Evolutionary conservation across 2,888 invertebrate species (phyloP).

Genomic region (Ferrisia virgata): DNA sequence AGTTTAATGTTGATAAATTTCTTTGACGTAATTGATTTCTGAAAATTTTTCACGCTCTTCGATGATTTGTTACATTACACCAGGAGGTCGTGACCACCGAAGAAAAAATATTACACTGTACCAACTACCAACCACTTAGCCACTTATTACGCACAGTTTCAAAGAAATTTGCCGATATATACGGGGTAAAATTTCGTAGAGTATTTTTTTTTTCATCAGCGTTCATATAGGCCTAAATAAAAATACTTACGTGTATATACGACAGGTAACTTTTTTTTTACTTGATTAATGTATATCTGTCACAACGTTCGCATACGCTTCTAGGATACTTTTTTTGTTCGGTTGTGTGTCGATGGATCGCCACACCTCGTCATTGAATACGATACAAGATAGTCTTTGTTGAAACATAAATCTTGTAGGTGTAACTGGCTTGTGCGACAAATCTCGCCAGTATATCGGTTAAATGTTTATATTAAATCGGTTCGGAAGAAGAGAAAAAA

Average conservation of each 20-base stretch:
- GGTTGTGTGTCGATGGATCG: constrained; percentile 6
- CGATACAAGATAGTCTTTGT: not conserved
- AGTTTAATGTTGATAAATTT: constrained; percentile 5
- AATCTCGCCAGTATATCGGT: not conserved
- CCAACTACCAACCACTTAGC: not conserved
- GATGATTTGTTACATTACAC: constrained; percentile 16
- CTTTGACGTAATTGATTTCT: constrained; percentile 22
- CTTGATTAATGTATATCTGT: constrained; percentile 21
- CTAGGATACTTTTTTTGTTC: constrained; percentile 4
- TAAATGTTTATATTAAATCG: constrained; percentile 41
- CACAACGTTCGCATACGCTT: not conserved
- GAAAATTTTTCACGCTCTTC: constrained; percentile 10
- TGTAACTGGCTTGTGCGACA: constrained; percentile 26
- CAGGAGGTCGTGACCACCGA: not conserved
- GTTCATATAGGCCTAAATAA: no score
- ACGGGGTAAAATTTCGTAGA: not conserved
- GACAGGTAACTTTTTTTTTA: not conserved
- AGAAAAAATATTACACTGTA: not conserved
- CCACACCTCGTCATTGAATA: constrained; percentile 1
- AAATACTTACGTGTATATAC: not conserved
- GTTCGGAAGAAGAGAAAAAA: not conserved
- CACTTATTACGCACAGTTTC: not conserved
- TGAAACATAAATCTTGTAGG: constrained; percentile 21
- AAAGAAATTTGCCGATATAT: not conserved
- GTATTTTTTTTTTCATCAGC: not conserved